Evolutionary conservation across 2,113 vertebrate species (phyloP).

Genomic region (Dasyornis broadbenti): DNA sequence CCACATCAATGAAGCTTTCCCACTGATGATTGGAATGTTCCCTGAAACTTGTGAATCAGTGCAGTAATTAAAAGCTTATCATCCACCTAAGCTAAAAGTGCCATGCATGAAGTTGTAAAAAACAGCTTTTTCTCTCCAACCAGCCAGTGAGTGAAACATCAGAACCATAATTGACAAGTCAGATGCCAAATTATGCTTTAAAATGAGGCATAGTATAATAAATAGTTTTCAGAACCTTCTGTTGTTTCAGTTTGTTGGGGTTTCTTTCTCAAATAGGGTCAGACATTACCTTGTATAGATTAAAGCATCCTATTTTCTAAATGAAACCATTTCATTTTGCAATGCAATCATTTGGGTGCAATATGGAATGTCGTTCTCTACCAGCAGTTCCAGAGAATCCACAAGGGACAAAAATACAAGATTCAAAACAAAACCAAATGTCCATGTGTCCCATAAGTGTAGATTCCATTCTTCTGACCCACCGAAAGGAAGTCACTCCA

Average conservation of each 20-base stretch:
- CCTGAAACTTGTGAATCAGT: background rate
- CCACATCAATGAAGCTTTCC: background rate
- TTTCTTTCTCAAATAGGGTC: background rate
- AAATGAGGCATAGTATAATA: background rate
- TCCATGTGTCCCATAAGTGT: accelerated
- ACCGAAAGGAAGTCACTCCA: background rate
- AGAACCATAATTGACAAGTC: background rate
- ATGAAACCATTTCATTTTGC: background rate
- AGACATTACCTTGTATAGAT: background rate
- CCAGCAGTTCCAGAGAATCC: background rate
- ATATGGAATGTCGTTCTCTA: background rate
- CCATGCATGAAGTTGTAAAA: background rate
- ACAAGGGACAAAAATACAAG: background rate
- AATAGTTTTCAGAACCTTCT: background rate
- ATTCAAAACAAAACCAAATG: background rate
- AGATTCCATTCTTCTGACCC: background rate
- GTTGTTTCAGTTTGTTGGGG: background rate
- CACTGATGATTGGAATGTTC: background rate
- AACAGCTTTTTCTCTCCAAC: background rate
- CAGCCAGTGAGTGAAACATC: background rate
- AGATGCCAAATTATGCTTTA: background rate
- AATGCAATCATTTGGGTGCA: background rate
- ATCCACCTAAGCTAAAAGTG: background rate
- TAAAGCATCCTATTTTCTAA: background rate
- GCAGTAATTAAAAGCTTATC: background rate